Base-by-base conservation (phyloP, 2,797 vertebrate species). In the Gastrophryne carolinensis region DNA sequence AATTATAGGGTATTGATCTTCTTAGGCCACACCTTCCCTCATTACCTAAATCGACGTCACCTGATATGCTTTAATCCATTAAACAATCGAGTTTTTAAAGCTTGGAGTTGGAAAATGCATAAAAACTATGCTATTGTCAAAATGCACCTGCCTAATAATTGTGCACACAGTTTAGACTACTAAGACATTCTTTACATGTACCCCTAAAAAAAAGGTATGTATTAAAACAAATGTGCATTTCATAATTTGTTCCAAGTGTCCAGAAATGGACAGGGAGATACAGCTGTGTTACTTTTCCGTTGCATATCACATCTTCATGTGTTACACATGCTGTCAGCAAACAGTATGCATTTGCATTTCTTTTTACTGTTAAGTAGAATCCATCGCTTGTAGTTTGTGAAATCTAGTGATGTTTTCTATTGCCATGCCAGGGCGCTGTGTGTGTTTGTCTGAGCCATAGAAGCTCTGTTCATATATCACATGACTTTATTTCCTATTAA, bases 281-380 rank as follows among this genome's bases (percentile, higher is more conserved):
- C n/a, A n/a, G 29, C 24, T 75, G 8, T 41, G 53, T 74, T 29
- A 5, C 5, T 30, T 75, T 50, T 66, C n/a, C 30, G 23, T 52
- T n/a, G 41, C 61, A 78, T 78, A 23, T 26, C 62, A 78, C 72
- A 39, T 3, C 29, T 72, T 49, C 75, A 78, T 66, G 12, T 57
- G 70, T 77, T 57, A 11, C 47, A 23, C 63, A 53, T 68, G 17
- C 32, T 23, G 64, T 26, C 44, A 10, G 34, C 13, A 35, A 19
- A 65, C 41, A 32, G 11, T 54, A 15, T 60, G 17, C 52, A 39
- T 62, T 17, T 63, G 34, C 35, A 35, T 44, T 4, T 61, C 5
- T 21, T 52, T 49, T 21, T 67, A 53, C 61, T 34, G 19, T 39
- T 8, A 12, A 49, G 1, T 27, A 56, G 23, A 50, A 15, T 49